Conservation (phyloP, 2,888 invertebrate species). For the Aspidiotus destructor region DNA sequence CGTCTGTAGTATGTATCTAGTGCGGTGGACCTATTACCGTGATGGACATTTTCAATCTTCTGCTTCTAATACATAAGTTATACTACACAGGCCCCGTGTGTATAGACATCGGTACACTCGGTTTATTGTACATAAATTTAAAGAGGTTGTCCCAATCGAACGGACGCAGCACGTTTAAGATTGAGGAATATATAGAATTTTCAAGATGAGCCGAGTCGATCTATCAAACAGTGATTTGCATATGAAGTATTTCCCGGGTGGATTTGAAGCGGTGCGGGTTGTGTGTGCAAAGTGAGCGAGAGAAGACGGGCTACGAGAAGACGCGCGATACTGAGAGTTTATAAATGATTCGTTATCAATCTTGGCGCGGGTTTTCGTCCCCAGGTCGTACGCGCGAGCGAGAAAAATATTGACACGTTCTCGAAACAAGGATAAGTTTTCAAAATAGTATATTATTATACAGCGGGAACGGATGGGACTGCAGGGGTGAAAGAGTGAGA, state of each 20-base stretch:
- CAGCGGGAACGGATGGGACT: neutral
- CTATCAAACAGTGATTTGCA: conserved; percentile 29
- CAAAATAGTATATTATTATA: neutral
- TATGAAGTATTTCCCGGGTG: conserved; percentile 29
- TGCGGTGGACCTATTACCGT: conserved; percentile 9
- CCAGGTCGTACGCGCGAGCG: neutral
- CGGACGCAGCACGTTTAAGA: conserved; percentile 1
- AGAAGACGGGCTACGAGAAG: conserved; percentile 1
- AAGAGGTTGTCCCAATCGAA: neutral
- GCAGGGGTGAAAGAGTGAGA: neutral
- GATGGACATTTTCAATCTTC: conserved; percentile 26
- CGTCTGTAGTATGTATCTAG: neutral
- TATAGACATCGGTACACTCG: neutral
- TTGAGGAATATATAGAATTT: neutral
- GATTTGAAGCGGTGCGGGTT: neutral
- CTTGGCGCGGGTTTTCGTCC: conserved; percentile 10
- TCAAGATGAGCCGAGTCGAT: conserved; percentile 14
- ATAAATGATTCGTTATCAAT: conserved; percentile 30
- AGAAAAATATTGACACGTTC: conserved; percentile 27
- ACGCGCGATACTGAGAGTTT: conserved; percentile 10
- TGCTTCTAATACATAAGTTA: neutral
- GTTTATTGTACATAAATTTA: neutral
- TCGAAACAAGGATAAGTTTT: conserved; percentile 11
- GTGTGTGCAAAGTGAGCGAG: neutral
- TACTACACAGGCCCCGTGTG: neutral